Evolutionary conservation across 92 coral and sea anemone genomes (phyloP), one percentile per base, ranked within the genome.

Genomic region (Micromussa lordhowensis): DNA sequence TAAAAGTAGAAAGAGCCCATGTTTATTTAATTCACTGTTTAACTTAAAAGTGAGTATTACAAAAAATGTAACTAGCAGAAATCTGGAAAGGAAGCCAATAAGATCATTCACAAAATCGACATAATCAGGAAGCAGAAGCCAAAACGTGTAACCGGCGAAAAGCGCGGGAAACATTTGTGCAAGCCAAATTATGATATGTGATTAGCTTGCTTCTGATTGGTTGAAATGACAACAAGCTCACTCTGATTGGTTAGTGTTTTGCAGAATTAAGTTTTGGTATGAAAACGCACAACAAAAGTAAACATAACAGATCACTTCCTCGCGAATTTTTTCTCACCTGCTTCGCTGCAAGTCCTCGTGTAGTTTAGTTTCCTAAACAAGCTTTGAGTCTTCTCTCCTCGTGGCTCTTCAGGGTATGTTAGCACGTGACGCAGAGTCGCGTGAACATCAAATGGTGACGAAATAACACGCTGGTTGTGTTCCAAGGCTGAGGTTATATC

Each of bases 371-470:
- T 91, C 79, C 89, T 88, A 64, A 96, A 96, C 53, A 94, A 85
- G 78, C 98, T 96, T 53, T 85, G 94, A 3, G 93, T 93, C 75
- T 87, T 95, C 85, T 92, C 97, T 40, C 86, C 94, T 68, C 53
- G 86, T 38, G 98, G 95, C 28, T 72, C 87, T 38, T 91, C 87
- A 13, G 99, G 99, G 81, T 95, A 96, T 36, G 94, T 92, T 32
- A 95, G 80, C 40, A 96, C 87, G 83, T 96, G 99, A 81, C 94
- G 94, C 21, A 96, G 89, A 15, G 99, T 96, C 49, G 98, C 91
- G 68, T 96, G 99, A 5, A 96, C 68, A 83, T 96, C 99, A 80
- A 90, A 96, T 15, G 99, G 95, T 34, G 99, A 92, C 69, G 95
- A 89, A n/a, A 95, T 88, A 3, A 94, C 78, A 57, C 85, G 81